Evolutionary conservation across 64 coral and sea anemone species (phyloP).

Genomic region (Montipora efflorescens): DNA sequence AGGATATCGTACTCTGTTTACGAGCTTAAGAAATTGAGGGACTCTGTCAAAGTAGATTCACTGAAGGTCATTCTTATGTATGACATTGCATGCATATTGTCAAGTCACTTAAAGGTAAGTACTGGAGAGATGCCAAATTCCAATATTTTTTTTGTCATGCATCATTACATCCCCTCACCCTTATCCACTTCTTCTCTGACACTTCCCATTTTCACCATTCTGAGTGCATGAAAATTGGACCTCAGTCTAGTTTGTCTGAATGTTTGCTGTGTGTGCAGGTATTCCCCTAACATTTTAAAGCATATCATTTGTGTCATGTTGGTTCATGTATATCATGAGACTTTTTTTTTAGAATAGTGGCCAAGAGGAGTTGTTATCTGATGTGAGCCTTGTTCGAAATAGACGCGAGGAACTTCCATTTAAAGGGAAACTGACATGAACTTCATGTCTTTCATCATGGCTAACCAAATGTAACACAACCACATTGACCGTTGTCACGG

Average conservation of each 20-base stretch:
- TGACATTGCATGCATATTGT: slow-evolving; percentile 62
- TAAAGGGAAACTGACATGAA: no score
- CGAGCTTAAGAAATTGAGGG: neutral
- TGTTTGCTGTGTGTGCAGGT: neutral
- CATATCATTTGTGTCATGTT: neutral
- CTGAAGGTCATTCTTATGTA: neutral
- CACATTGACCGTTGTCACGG: no score
- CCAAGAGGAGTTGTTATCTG: slow-evolving; percentile 58
- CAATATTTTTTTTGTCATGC: neutral
- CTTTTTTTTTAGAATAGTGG: slow-evolving; percentile 31
- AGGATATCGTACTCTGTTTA: neutral
- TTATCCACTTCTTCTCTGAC: neutral
- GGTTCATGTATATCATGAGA: neutral
- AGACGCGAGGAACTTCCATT: no score
- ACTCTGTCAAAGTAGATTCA: neutral
- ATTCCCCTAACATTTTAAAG: neutral
- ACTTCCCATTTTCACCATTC: neutral
- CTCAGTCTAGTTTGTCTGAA: neutral
- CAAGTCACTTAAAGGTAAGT: slow-evolving; percentile 44
- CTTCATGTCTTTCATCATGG: no score
- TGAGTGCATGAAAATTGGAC: neutral
- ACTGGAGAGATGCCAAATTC: neutral
- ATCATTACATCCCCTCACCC: neutral
- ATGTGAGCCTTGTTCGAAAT: slow-evolving; percentile 14
- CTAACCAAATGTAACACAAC: no score